Evolutionary conservation across 2,888 invertebrate genomes (phyloP).

Genomic region (Cosmopolites sordidus): DNA sequence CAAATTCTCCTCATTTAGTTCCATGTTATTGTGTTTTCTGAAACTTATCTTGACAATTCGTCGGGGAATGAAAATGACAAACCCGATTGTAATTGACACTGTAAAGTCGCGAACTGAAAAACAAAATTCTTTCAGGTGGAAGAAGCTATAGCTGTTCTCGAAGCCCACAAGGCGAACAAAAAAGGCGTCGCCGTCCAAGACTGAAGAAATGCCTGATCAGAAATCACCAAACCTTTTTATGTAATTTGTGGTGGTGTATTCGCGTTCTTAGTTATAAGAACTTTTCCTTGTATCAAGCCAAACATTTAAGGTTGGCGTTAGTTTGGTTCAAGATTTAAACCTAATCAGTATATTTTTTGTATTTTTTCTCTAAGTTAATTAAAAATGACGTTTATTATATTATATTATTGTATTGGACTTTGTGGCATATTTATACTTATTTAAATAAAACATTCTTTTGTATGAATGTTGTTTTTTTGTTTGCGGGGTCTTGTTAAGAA

Average conservation of each 20-base stretch:
- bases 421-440: background rate
- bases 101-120: no score
- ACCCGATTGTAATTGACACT: no score
- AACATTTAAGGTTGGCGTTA: no score
- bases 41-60: no score
- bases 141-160: slow-evolving; percentile 95
- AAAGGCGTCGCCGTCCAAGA: slow-evolving; percentile 38
- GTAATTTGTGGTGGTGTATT: background rate
- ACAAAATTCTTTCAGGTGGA: slow-evolving; percentile 58
- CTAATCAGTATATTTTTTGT: background rate
- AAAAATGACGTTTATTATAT: background rate
- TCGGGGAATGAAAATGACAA: no score
- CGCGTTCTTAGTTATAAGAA: no score
- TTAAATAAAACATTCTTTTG: background rate
- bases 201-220: slow-evolving; percentile 26
- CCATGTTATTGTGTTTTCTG: no score
- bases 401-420: background rate
- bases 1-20: no score
- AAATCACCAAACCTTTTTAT: slow-evolving; percentile 8
- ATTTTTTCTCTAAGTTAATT: background rate
- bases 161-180: slow-evolving; percentile 80
- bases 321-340: background rate
- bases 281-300: no score
- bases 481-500: no score
- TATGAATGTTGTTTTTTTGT: no score